phyloP scores from a whole-genome alignment of 1,140 invertebrate genomes.

The Metaphire vulgaris region DNA sequence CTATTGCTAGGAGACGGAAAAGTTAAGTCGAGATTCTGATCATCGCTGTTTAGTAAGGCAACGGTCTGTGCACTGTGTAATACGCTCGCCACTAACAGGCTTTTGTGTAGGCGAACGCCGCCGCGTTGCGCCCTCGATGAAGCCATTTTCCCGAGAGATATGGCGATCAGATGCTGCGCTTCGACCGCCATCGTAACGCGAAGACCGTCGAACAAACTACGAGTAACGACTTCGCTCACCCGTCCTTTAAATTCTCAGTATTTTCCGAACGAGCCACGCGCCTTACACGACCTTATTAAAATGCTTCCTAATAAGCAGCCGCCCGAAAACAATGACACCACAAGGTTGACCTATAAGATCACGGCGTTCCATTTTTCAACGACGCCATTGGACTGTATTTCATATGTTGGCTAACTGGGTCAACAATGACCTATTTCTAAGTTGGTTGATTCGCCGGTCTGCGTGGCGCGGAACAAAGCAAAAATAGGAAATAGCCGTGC shows the following conservation, averaged over 20 bases:
- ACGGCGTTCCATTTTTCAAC: background rate
- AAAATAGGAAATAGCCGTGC: too few relatives aligned
- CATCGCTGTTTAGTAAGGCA: background rate
- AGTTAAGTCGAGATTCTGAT: background rate
- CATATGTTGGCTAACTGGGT: too few relatives aligned
- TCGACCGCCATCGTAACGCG: constrained; percentile 55
- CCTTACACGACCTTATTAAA: too few relatives aligned
- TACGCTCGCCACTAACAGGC: constrained; percentile 63
- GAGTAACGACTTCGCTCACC: background rate
- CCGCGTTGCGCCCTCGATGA: constrained; percentile 58
- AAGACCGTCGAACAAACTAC: too few relatives aligned
- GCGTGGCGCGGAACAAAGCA: too few relatives aligned
- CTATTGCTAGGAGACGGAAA: too few relatives aligned
- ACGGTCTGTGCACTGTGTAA: constrained; percentile 63
- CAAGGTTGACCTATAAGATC: background rate
- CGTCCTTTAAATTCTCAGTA: background rate
- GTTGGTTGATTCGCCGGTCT: too few relatives aligned
- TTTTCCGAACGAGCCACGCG: background rate
- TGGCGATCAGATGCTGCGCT: constrained; percentile 60
- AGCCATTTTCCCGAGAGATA: constrained; percentile 64
- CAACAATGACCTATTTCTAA: too few relatives aligned
- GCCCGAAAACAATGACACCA: background rate
- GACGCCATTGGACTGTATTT: background rate
- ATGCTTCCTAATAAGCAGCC: too few relatives aligned
- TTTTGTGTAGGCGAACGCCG: constrained; percentile 62